Evolutionary conservation across 2,888 invertebrate genomes (phyloP).

Genomic region (Tenthredo distinguenda): DNA sequence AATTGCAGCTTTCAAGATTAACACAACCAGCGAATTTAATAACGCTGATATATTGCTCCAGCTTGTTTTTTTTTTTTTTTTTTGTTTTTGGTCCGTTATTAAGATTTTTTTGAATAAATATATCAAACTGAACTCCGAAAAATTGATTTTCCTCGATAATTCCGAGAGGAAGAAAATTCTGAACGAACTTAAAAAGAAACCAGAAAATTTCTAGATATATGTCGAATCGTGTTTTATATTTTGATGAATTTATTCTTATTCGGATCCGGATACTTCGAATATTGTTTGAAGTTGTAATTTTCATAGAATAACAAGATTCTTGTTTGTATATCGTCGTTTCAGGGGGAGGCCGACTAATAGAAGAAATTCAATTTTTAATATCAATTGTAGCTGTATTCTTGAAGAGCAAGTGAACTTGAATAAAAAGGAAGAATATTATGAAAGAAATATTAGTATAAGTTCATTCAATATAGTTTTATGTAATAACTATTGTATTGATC

Average conservation of each 20-base stretch:
- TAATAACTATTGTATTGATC: too few species aligned
- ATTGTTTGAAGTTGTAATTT: background rate
- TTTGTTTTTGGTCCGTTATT: background rate
- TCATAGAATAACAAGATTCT: too few species aligned
- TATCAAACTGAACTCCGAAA: background rate
- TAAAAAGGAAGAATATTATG: background rate
- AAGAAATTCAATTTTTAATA: background rate
- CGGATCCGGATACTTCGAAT: background rate
- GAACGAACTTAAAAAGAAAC: background rate
- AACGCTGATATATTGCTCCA: background rate
- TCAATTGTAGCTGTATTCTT: background rate
- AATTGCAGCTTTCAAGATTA: constrained; percentile 2
- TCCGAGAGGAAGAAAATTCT: background rate
- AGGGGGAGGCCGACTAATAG: background rate
- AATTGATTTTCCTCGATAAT: background rate
- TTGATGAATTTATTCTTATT: background rate
- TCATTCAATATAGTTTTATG: too few species aligned
- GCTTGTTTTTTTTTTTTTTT: too few species aligned
- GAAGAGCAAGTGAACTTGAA: background rate
- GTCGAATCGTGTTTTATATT: background rate
- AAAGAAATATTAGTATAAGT: background rate
- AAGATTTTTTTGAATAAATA: background rate
- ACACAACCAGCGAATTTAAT: background rate
- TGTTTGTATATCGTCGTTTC: background rate
- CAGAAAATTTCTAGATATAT: background rate